phyloP scores from a whole-genome alignment of 2,113 vertebrate genomes.

The Callochromis pleurospilus region DNA sequence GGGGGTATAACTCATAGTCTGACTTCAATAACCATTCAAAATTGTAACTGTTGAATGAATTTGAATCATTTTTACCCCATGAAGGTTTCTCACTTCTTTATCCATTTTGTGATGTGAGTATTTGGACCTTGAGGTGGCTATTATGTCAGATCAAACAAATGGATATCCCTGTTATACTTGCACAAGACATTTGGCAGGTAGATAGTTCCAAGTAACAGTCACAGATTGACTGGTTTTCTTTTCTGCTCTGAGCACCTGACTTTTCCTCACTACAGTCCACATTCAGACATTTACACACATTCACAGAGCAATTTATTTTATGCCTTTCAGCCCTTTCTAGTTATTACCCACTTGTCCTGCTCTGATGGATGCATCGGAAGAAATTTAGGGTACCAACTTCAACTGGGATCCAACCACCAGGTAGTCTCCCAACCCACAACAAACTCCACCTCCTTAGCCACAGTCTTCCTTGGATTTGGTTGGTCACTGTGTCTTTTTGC shows the following conservation, averaged over 20 bases:
- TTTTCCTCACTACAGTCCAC: not conserved
- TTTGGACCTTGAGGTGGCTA: not conserved
- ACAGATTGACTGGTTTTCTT: not conserved
- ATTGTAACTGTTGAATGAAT: not conserved
- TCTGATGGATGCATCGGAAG: not conserved
- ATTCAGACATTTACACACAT: not conserved
- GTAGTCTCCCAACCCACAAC: not conserved
- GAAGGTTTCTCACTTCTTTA: not conserved
- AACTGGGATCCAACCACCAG: not conserved
- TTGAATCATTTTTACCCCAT: not conserved
- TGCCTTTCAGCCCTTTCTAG: not conserved
- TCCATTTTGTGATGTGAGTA: not conserved
- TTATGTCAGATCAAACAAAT: not conserved
- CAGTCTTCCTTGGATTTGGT: not conserved
- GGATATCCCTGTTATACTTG: not conserved
- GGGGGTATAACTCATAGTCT: not conserved
- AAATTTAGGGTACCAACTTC: not conserved
- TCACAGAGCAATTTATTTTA: not conserved
- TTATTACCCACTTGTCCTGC: not conserved
- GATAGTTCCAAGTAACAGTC: not conserved
- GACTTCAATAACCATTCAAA: not conserved
- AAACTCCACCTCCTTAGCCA: not conserved
- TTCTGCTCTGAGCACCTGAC: not conserved
- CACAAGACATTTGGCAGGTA: not conserved
- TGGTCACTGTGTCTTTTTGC: not conserved